A percentile compares a stretch with the other conserved stretches of the same genome.
phyloP scores from a whole-genome alignment of 2,797 vertebrate species.

The Neomorphus geoffroyi region DNA sequence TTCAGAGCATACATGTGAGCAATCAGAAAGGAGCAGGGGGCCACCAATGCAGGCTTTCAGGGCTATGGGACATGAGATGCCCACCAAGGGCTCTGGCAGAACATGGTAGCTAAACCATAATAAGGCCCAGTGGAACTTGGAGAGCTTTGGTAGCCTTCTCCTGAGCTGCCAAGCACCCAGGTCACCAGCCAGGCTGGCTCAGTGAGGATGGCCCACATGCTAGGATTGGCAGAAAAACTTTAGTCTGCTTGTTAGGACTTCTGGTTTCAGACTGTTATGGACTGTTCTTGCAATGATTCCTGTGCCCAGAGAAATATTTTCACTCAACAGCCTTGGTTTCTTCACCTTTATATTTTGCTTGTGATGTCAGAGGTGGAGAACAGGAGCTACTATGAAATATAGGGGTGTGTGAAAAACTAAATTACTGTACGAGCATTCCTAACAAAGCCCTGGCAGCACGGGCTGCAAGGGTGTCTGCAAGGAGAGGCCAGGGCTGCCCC shows the following conservation, averaged over 20 bases:
- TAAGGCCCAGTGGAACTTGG: background rate
- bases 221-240: background rate
- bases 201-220: background rate
- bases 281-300: background rate
- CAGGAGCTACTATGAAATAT: background rate
- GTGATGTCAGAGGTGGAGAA: background rate
- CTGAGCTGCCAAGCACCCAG: background rate
- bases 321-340: background rate
- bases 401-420: background rate
- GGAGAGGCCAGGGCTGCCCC: background rate
- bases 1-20: background rate
- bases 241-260: background rate
- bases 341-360: background rate
- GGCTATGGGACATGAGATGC: background rate
- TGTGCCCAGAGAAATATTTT: background rate
- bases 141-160: background rate
- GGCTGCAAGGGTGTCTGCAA: background rate
- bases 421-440: background rate
- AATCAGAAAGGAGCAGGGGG: background rate
- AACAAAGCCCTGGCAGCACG: background rate
- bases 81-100: background rate
- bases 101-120: accelerated
- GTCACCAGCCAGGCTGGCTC: background rate
- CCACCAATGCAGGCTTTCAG: background rate
- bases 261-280: background rate